Evolutionary conservation across 2,797 vertebrate species (phyloP).

Genomic region (Malurus leucopterus): DNA sequence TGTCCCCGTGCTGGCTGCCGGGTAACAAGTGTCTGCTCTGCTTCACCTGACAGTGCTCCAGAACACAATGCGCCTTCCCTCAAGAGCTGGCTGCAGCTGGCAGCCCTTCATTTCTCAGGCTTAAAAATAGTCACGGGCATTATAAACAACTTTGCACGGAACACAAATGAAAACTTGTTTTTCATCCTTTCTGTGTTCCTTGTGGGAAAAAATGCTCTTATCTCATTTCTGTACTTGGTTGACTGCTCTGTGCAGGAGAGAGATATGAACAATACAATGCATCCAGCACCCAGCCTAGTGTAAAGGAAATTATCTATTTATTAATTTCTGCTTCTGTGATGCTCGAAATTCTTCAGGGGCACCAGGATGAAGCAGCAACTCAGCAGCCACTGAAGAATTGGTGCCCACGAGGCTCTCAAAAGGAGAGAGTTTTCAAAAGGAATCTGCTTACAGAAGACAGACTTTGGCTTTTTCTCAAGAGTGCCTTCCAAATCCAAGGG

Average conservation of each 20-base stretch:
- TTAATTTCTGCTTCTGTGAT: background rate
- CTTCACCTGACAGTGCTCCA: background rate
- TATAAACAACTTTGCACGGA: background rate
- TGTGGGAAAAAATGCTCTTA: background rate
- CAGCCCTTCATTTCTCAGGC: constrained; percentile 17
- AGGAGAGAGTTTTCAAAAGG: background rate
- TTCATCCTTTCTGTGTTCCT: background rate
- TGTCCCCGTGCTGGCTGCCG: background rate
- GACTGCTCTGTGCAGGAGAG: background rate
- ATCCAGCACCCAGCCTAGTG: background rate
- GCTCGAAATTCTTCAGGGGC: background rate
- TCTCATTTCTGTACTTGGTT: background rate
- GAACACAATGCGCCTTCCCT: background rate
- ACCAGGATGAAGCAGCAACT: background rate
- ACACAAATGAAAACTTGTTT: background rate
- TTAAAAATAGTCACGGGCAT: constrained; percentile 45
- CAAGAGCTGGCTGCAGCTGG: background rate
- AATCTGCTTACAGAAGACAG: background rate
- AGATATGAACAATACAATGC: background rate
- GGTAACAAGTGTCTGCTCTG: background rate
- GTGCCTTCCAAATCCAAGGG: background rate
- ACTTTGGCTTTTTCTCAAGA: background rate
- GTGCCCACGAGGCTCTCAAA: background rate
- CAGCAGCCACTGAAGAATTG: background rate
- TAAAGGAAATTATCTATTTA: background rate